Conservation (phyloP, 2,113 vertebrate species). For the Rana temporaria region DNA sequence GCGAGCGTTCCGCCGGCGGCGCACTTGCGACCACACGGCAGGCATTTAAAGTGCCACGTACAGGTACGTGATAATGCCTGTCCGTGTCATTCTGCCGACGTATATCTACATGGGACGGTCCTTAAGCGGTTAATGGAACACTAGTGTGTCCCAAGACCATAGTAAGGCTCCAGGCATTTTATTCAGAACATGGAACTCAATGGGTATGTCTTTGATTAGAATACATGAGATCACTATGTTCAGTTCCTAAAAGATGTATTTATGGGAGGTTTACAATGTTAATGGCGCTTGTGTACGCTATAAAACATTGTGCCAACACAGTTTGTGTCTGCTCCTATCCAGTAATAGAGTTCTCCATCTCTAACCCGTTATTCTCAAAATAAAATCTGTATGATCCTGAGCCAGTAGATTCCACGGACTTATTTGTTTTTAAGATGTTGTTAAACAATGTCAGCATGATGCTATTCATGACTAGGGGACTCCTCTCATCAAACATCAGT, state of each 20-base stretch:
- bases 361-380: not conserved
- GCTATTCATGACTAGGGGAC: no score
- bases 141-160: not conserved
- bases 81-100: no score
- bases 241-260: constrained; percentile 6
- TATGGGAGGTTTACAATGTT: not conserved
- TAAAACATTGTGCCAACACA: not conserved
- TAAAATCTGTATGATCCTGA: not conserved
- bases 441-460: no score
- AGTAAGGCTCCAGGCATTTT: not conserved
- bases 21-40: no score
- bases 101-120: no score
- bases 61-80: no score
- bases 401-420: not conserved
- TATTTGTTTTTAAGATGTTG: no score
- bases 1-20: no score
- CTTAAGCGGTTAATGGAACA: no score
- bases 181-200: not conserved
- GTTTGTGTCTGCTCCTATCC: not conserved
- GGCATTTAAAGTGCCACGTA: no score
- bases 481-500: no score
- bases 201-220: constrained; percentile 5
- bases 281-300: constrained; percentile 5
- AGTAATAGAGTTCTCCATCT: not conserved
- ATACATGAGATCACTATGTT: constrained; percentile 1